Base-by-base conservation (phyloP, 2,888 invertebrate species). In the Latrodectus hesperus region DNA sequence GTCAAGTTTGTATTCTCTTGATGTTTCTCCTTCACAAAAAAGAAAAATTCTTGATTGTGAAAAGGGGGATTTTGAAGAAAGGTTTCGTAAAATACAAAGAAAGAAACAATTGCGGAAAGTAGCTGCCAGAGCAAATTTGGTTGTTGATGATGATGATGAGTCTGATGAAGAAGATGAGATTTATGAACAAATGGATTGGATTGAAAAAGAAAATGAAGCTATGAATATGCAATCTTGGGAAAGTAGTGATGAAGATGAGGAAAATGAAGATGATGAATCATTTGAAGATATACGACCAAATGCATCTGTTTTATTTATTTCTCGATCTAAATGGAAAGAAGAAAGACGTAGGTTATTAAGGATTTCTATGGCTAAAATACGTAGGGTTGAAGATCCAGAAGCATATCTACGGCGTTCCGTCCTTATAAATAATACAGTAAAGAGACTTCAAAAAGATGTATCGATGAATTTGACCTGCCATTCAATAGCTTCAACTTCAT, bases 371-470 rank as follows among this genome's bases (percentile, higher is more conserved):
- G 96, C 95, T 91, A 98, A 98, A 92, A 93, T 97, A 91, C 96
- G 96, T 92, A 95, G 95, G 91, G 97, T 98, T 91, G 97, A 97
- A 92, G 97, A 97, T 92, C 97, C 97, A 0, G 97, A 97, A 91
- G 94, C 96, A 38, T 97, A 96, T 92, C 93, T 98, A 76, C 94
- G 97, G 79, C 94, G 97, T 85, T 97, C 97, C 88, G 97, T 98
- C 51, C 95, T 97, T 92, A 97, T 98, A 91, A 97, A 97, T 93
- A 98, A 98, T 92, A 97, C 97, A 55, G 96, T 97, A 93, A 96
- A 96, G 92, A 94, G 96, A 88, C 93, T 98, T 89, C 97, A 97
- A 92, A 95, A 95, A 90, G 97, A 97, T 92, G 95, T 96, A 90
- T 11, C 76, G 65, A 71, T 71, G n/a, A 74, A 76, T 75, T 71